Conservation (phyloP, 2,113 vertebrate genomes). For the Nycticebus coucang region DNA sequence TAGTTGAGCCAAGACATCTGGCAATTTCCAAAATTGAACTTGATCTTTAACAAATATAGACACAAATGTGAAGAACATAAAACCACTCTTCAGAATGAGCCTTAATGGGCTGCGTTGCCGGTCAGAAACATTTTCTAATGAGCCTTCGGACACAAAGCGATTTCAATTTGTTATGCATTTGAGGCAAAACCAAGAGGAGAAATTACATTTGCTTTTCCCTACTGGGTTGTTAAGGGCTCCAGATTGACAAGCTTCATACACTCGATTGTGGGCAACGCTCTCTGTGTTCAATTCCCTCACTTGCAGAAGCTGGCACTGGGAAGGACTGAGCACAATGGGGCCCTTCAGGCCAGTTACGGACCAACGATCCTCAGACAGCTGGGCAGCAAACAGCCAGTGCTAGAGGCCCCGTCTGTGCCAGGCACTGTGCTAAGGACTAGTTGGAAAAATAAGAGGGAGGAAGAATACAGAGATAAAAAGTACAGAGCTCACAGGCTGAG, state of each 20-base stretch:
- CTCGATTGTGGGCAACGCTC: not conserved
- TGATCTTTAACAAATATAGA: constrained; percentile 80
- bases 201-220: constrained; percentile 66
- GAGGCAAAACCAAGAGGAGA: constrained; percentile 72
- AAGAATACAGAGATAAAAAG: not conserved
- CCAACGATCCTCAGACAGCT: not conserved
- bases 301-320: not conserved
- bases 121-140: constrained; percentile 79
- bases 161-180: constrained; percentile 76
- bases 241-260: constrained; percentile 1
- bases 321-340: not conserved
- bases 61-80: constrained; percentile 75
- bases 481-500: rapidly evolving
- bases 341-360: not conserved
- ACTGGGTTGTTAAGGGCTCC: constrained; percentile 42
- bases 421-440: not conserved
- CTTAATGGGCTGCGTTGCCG: constrained; percentile 69
- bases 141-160: constrained; percentile 70
- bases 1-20: constrained; percentile 75
- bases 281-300: not conserved
- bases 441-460: not conserved
- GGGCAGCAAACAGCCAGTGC: rapidly evolving
- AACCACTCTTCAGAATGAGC: constrained; percentile 74
- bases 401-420: not conserved
- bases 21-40: constrained; percentile 74